Conservation (phyloP, 2,888 invertebrate species). For the Tiliacea aurago region DNA sequence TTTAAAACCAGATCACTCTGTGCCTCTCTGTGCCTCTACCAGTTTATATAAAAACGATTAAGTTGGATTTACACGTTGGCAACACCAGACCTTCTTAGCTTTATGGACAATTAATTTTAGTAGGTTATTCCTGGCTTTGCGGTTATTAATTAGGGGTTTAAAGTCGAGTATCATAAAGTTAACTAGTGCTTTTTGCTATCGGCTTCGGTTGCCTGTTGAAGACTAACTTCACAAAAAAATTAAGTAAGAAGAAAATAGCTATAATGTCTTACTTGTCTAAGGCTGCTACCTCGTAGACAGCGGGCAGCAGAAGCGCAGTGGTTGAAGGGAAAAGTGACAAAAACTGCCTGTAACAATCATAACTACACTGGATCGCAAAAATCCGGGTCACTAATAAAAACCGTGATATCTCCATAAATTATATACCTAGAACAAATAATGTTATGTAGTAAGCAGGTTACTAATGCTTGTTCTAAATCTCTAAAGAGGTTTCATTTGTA, state of each 20-base stretch:
- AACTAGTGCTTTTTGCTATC: not conserved
- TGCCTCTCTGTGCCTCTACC: not conserved
- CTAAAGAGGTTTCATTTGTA: too few relatives aligned
- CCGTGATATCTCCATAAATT: too few relatives aligned
- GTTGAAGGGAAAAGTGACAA: too few relatives aligned
- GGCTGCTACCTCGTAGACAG: not conserved
- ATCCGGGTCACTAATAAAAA: too few relatives aligned
- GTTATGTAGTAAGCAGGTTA: too few relatives aligned
- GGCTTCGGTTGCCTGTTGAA: not conserved
- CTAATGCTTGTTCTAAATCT: too few relatives aligned
- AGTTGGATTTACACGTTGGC: constrained; percentile 54
- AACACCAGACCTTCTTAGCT: constrained; percentile 50
- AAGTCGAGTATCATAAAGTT: constrained; percentile 41
- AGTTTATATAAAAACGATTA: constrained; percentile 51
- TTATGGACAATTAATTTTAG: constrained; percentile 54
- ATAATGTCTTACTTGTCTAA: constrained; percentile 4
- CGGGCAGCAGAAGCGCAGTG: not conserved
- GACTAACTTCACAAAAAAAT: not conserved
- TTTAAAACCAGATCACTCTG: constrained; percentile 23
- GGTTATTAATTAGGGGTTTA: constrained; percentile 54
- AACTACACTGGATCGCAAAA: too few relatives aligned
- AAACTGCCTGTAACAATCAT: too few relatives aligned
- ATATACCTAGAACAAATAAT: too few relatives aligned
- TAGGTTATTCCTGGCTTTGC: constrained; percentile 45
- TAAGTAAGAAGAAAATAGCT: not conserved